phyloP scores from a whole-genome alignment of 2,113 vertebrate genomes.

The Muntiacus reevesi region DNA sequence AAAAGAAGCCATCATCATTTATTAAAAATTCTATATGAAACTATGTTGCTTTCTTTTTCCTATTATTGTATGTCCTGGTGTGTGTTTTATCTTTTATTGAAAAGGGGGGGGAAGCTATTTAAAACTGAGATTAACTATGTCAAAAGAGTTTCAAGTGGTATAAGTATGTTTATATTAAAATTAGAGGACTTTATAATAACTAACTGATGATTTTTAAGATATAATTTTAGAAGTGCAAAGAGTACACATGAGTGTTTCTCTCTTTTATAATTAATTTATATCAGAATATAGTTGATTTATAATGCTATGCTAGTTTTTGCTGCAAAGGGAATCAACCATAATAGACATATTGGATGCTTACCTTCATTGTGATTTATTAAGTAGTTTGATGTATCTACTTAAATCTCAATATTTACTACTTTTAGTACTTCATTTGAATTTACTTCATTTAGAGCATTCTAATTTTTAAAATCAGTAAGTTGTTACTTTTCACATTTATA shows the following conservation, averaged over 20 bases:
- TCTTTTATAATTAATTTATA: neutral
- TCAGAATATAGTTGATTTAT: neutral
- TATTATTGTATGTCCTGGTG: neutral
- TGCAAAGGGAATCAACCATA: neutral
- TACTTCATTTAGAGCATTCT: neutral
- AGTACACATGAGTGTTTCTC: neutral
- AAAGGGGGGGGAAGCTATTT: neutral
- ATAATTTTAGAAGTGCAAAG: neutral
- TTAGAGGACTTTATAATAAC: neutral
- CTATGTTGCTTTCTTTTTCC: neutral
- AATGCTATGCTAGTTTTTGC: neutral
- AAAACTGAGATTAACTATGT: neutral
- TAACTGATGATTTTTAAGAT: neutral
- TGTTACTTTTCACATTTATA: neutral
- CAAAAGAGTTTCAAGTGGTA: neutral
- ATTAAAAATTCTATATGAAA: neutral
- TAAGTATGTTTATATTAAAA: constrained; percentile 16
- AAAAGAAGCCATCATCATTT: neutral
- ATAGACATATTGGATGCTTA: neutral
- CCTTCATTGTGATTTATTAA: neutral
- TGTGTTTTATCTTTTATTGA: neutral
- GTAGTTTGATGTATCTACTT: neutral
- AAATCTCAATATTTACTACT: neutral
- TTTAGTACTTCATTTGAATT: neutral
- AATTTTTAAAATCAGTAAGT: constrained; percentile 31